Base-by-base conservation (phyloP, 2,797 vertebrate species). In the Hydrolagus colliei region DNA sequence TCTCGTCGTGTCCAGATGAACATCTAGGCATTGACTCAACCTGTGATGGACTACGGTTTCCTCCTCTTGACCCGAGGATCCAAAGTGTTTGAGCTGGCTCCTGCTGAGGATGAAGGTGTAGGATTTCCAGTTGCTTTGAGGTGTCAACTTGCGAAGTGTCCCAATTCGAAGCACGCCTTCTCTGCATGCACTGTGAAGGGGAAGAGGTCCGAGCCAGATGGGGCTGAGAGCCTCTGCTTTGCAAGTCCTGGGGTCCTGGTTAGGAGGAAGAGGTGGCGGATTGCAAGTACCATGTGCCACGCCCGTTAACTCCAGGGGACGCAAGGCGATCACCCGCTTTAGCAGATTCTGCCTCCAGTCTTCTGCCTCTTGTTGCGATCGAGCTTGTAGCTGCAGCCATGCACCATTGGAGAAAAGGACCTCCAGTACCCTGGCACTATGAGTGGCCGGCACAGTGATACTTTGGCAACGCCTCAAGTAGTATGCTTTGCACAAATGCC, bases 51-150 rank as follows among this genome's bases (percentile, higher is more conserved):
- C 91, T 86, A 97, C 89, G 0, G 98, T 96, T 84, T 97, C 95
- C 16, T 96, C 94, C 0, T 96, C 96, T 1, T 95, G 91, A 62
- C 94, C 95, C 88, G 96, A 95, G 0, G 95, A 95, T 1, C 95
- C 95, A 89, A 97, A 99, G 2, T 95, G 97, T 92, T 95, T 93
- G 10, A 99, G 93, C 68, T 92, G 90, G 12, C 95, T 94, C 74
- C 91, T 92, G 86, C 93, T 97, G 89, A 99, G 92, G 85, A 99
- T 95, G 86, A 98, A 99, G 0, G 96, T 96, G 89, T 97, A 98
- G 9, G 97, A 92, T 87, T 95, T 94, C 97, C 97, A 98, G 92
- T 96, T 96, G 91, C 97, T 97, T 87, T 96, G 97, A 88, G 97
- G 89, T 12, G 93, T 93, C 86, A 98, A 92, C 89, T 95, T 95